phyloP scores from a whole-genome alignment of 2,797 vertebrate species.

The Eleutherodactylus coqui region DNA sequence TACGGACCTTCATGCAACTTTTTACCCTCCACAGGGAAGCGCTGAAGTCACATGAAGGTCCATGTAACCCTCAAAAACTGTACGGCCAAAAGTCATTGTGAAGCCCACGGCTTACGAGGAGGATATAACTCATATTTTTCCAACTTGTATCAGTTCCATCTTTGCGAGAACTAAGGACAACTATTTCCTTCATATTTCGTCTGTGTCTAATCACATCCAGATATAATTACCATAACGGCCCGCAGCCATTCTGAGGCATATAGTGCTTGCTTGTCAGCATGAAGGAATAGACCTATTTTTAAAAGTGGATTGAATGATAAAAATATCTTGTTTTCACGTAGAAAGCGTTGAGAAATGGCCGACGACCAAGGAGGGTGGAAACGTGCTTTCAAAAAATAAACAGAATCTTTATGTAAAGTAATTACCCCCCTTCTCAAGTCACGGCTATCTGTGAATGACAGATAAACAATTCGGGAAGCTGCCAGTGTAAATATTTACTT shows the following conservation, averaged over 20 bases:
- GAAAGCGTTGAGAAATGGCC: slow-evolving; percentile 67
- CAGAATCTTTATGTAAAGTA: slow-evolving; percentile 69
- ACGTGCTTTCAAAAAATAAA: slow-evolving; percentile 70
- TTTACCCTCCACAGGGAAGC: neutral
- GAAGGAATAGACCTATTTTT: slow-evolving; percentile 66
- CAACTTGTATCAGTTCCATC: neutral
- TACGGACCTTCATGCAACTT: neutral
- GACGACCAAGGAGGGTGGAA: slow-evolving; percentile 64
- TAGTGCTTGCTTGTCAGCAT: slow-evolving; percentile 32
- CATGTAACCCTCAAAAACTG: neutral
- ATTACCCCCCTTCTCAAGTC: slow-evolving; percentile 65
- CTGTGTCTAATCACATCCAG: slow-evolving; percentile 26
- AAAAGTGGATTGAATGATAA: slow-evolving; percentile 61
- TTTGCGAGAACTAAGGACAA: neutral
- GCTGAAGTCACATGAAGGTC: neutral
- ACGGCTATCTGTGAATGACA: slow-evolving; percentile 70
- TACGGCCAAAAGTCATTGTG: neutral
- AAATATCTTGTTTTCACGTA: slow-evolving; percentile 68
- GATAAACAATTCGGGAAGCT: slow-evolving; percentile 76
- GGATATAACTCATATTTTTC: neutral
- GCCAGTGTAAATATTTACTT: slow-evolving; percentile 80
- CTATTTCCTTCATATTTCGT: slow-evolving; percentile 3
- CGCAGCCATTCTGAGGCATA: slow-evolving; percentile 52
- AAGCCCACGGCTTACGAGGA: neutral
- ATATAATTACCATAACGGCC: slow-evolving; percentile 54